These are phyloP conservation scores for Hirudo medicinalis DNA, from an alignment of 1,140 invertebrate genomes.

Conservation along the genomic window DNA sequence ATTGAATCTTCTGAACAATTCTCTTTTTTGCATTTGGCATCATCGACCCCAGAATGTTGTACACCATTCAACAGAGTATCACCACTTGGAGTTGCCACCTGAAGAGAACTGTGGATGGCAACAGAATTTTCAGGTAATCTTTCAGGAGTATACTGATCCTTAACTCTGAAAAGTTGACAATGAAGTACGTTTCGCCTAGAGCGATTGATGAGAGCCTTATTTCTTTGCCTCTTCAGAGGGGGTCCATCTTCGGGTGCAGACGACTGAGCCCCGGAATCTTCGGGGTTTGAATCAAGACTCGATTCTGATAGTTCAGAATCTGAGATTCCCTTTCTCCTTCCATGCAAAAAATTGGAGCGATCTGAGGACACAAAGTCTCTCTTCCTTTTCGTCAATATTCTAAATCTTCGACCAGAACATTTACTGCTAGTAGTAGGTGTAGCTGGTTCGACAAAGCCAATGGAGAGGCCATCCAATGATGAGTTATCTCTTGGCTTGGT, in stretches of 20 bases:
- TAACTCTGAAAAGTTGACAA: background rate
- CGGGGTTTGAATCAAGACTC: background rate
- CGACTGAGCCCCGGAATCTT: background rate
- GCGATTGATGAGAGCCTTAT: background rate
- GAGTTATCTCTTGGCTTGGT: too few relatives aligned
- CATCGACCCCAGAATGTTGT: background rate
- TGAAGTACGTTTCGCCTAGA: background rate
- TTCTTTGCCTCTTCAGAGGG: conserved; percentile 8
- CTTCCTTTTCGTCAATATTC: too few relatives aligned
- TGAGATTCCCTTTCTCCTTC: background rate
- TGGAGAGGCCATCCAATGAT: too few relatives aligned
- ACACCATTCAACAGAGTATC: background rate
- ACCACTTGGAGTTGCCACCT: background rate
- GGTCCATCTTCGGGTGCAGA: conserved; percentile 11
- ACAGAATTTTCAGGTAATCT: background rate
- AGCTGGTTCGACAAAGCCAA: too few relatives aligned
- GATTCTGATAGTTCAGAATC: background rate
- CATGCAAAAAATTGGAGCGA: background rate
- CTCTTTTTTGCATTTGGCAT: background rate
- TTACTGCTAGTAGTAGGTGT: too few relatives aligned
- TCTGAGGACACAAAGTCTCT: background rate
- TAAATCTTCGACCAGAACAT: too few relatives aligned
- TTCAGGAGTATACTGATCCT: background rate
- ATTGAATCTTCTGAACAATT: background rate
- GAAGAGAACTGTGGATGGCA: background rate